Evolutionary conservation across 2,888 invertebrate genomes (phyloP), one percentile per base, ranked within the genome.

Genomic region (Odontocerum albicorne): DNA sequence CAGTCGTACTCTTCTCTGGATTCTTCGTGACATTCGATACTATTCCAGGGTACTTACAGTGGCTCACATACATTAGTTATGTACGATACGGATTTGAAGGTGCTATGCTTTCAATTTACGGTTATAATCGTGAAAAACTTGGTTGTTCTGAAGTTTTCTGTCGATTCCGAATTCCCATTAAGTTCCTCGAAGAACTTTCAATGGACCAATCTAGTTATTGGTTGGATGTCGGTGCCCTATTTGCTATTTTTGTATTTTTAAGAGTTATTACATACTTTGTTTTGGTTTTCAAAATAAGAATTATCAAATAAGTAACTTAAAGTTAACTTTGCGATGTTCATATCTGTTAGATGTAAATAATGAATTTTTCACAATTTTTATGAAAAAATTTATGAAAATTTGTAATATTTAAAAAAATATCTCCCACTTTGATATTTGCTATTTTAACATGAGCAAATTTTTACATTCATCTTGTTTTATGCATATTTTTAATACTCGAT

Each of bases 11-110:
- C 21, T 96, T 96, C 75, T 93, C 93, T 22, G 96, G 96, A 4
- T 96, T 96, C 80, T 96, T 96, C 73, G 92, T 95, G 42, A 93
- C 91, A 70, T 88, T 95, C 71, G 87, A 90, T 69, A 93, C 93
- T 33, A 91, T 96, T 68, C 96, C 96, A 2, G 80, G 82, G 49
- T 96, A 95, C 70, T 77, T 96, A 45, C 87, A 86, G 65, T 94
- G 95, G 90, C 76, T 96, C 15, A 88, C 94, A 1, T 95, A 95
- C 70, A 78, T 91, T 20, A 95, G 94, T 64, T 96, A 94, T 71
- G 87, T 95, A 46, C 83, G 90, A 53, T 96, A 95, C 68, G 91
- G 93, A 22, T 95, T 96, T 72, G 96, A 96, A 74, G 96, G 95
- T 4, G 87, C 90, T 42, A 88, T 96, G 83, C 83, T 93, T 38